These are phyloP conservation scores for Trichomycterus rosablanca DNA, from an alignment of 2,113 vertebrate genomes.

Conservation along the genomic window DNA sequence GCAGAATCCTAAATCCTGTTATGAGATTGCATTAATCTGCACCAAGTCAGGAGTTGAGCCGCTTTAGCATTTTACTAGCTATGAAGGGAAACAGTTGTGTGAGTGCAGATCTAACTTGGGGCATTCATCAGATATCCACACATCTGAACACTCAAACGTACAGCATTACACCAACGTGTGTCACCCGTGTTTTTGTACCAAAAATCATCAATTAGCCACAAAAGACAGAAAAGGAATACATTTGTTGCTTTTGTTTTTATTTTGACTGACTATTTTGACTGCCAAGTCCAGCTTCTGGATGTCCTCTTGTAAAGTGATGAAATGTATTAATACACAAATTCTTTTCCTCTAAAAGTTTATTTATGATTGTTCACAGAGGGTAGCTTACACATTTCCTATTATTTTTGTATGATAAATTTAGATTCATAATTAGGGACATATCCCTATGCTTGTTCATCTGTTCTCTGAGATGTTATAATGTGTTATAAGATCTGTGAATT, in stretches of 20 bases:
- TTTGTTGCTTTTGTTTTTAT: neutral
- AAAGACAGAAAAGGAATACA: constrained; percentile 7
- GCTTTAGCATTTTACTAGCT: neutral
- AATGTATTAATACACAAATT: constrained; percentile 11
- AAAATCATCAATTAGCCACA: constrained; percentile 18
- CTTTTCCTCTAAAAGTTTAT: too few relatives aligned
- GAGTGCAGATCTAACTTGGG: neutral
- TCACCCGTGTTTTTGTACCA: constrained; percentile 29
- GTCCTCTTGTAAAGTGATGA: neutral
- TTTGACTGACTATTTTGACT: too few relatives aligned
- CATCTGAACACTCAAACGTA: constrained; percentile 27
- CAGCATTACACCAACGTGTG: constrained; percentile 4
- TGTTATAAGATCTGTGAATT: constrained; percentile 35
- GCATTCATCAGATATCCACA: constrained; percentile 2
- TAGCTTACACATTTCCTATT: constrained; percentile 36
- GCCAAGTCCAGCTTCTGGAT: constrained; percentile 21
- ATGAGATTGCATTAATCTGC: too few relatives aligned
- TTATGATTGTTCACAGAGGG: constrained; percentile 20
- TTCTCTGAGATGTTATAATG: constrained; percentile 34
- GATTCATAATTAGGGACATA: constrained; percentile 35
- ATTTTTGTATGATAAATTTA: constrained; percentile 45
- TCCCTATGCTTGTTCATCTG: constrained; percentile 14
- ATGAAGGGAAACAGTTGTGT: neutral
- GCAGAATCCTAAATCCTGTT: too few relatives aligned
- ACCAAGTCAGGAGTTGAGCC: too few relatives aligned